phyloP scores from a whole-genome alignment of 2,113 vertebrate genomes.

The Herpetotheres cachinnans region DNA sequence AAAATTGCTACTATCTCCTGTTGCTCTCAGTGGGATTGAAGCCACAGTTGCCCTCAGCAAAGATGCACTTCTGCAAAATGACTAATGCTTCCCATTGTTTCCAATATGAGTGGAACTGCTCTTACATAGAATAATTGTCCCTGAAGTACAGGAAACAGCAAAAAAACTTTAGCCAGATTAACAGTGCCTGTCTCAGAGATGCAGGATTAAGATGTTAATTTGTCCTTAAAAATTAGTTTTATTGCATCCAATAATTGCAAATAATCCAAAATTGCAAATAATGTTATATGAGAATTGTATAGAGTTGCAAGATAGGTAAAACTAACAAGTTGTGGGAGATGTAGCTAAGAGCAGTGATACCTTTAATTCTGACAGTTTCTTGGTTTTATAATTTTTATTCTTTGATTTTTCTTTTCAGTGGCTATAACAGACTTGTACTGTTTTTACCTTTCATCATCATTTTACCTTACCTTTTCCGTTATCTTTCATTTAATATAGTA shows the following conservation, averaged over 20 bases:
- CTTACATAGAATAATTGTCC: background rate
- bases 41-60: slow-evolving; percentile 16
- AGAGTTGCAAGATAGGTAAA: background rate
- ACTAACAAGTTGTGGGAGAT: background rate
- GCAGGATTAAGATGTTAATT: background rate
- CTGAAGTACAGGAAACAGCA: background rate
- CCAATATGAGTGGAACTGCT: background rate
- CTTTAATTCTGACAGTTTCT: background rate
- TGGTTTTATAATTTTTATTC: background rate
- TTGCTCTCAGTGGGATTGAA: slow-evolving; percentile 37
- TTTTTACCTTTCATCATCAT: background rate
- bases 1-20: slow-evolving; percentile 42
- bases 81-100: slow-evolving; percentile 48
- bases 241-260: background rate
- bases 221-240: background rate
- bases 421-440: background rate
- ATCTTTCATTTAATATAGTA: background rate
- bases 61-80: slow-evolving; percentile 29
- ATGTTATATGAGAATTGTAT: background rate
- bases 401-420: background rate
- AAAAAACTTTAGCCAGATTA: background rate
- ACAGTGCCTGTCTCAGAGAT: background rate
- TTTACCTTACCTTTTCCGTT: background rate
- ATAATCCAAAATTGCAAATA: background rate
- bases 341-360: background rate